These are phyloP conservation scores for Sarcophaga subvicina DNA, from an alignment of 2,888 invertebrate species.

Conservation along the genomic window DNA sequence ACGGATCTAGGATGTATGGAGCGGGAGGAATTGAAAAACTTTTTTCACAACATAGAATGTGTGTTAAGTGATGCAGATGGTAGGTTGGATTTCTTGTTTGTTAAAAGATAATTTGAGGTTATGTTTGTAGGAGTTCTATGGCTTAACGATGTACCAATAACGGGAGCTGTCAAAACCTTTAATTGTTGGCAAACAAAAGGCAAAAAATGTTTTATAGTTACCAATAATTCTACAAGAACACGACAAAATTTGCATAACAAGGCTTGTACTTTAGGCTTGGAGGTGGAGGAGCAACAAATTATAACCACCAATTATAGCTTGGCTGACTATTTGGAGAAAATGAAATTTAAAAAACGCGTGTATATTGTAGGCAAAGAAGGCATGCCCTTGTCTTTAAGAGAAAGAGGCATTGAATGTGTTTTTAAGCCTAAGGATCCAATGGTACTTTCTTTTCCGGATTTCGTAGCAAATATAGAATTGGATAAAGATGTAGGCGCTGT, in stretches of 20 bases:
- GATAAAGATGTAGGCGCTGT: constrained; percentile 95
- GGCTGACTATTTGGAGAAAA: constrained; percentile 89
- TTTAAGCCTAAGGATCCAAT: constrained; percentile 87
- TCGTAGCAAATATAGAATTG: constrained; percentile 73
- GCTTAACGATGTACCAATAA: constrained; percentile 83
- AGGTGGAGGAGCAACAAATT: constrained; percentile 88
- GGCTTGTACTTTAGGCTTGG: constrained; percentile 88
- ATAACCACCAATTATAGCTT: constrained; percentile 90
- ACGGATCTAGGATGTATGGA: neutral
- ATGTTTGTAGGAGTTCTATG: constrained; percentile 84
- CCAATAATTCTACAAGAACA: constrained; percentile 94
- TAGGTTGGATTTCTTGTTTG: neutral
- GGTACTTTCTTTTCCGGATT: too few relatives aligned
- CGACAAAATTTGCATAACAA: constrained; percentile 89
- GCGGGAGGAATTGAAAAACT: neutral
- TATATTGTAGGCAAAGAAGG: neutral
- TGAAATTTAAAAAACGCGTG: constrained; percentile 84
- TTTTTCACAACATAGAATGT: constrained; percentile 73
- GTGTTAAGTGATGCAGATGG: neutral
- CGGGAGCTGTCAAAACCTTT: neutral
- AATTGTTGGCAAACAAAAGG: constrained; percentile 81
- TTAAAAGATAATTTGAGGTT: neutral
- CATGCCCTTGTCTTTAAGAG: neutral
- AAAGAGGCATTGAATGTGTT: neutral
- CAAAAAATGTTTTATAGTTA: constrained; percentile 92